phyloP scores from a whole-genome alignment of 2,888 invertebrate species.

The Heteromurus nitidus region DNA sequence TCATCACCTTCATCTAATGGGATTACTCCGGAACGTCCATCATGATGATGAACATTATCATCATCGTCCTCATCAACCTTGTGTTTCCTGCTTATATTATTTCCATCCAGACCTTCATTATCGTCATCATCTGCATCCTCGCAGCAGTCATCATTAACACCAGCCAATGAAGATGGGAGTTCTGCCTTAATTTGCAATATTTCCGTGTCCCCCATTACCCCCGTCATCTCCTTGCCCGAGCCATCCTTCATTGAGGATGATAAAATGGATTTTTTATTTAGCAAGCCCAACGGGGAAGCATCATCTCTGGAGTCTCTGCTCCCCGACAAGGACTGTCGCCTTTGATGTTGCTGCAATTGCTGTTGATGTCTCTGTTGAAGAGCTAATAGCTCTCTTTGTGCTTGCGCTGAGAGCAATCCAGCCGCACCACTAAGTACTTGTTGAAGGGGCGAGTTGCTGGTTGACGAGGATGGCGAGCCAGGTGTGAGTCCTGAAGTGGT shows the following conservation, averaged over 20 bases:
- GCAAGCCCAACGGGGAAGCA: constrained; percentile 52
- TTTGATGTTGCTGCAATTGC: constrained; percentile 33
- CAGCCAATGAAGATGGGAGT: constrained; percentile 52
- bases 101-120: constrained; percentile 53
- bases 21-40: constrained; percentile 48
- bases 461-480: constrained; percentile 63
- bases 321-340: constrained; percentile 37
- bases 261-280: constrained; percentile 54
- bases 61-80: constrained; percentile 45
- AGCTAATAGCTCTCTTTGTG: constrained; percentile 67
- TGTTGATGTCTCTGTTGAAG: constrained; percentile 67
- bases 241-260: constrained; percentile 25
- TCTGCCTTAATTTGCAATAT: constrained; percentile 73
- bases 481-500: constrained; percentile 34
- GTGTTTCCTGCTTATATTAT: constrained; percentile 48
- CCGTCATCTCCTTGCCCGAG: constrained; percentile 20
- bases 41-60: constrained; percentile 39
- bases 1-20: constrained; percentile 55
- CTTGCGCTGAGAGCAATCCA: constrained; percentile 60
- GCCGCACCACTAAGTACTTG: constrained; percentile 64
- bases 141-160: constrained; percentile 30
- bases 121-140: constrained; percentile 66
- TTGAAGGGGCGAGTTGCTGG: constrained; percentile 66
- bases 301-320: constrained; percentile 50
- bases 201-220: constrained; percentile 61